Conservation (phyloP, 2,888 invertebrate species). For the Phlogophora meticulosa region DNA sequence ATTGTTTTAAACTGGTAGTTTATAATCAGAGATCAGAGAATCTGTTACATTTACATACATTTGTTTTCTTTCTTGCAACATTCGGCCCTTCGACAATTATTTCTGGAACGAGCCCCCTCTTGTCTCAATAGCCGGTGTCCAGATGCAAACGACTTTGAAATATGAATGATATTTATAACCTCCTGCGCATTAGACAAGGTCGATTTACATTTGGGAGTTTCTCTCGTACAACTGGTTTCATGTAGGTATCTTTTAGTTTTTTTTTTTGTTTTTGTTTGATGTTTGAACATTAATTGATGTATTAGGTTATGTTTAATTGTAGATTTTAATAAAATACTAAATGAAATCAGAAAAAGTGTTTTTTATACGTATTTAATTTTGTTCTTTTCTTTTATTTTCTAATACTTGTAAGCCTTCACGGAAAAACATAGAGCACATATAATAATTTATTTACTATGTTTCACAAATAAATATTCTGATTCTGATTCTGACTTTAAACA, state of each 20-base stretch:
- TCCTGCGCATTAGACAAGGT: slow-evolving; percentile 72
- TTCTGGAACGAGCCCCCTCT: slow-evolving; percentile 78
- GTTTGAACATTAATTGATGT: neutral
- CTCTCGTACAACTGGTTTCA: slow-evolving; percentile 26
- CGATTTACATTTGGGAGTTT: slow-evolving; percentile 69
- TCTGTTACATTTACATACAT: slow-evolving; percentile 3
- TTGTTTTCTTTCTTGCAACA: slow-evolving; percentile 58
- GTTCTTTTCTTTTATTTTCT: too few species aligned
- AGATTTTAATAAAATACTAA: too few species aligned
- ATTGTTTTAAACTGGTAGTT: too few species aligned
- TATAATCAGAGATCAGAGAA: neutral
- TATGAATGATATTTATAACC: slow-evolving; percentile 89
- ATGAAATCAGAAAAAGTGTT: too few species aligned
- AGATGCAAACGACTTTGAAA: slow-evolving; percentile 91
- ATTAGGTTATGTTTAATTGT: too few species aligned
- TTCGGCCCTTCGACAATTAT: slow-evolving; percentile 80
- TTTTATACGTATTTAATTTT: too few species aligned
- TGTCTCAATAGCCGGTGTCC: slow-evolving; percentile 87
- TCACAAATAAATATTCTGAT: too few species aligned
- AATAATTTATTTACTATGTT: too few species aligned
- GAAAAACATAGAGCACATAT: too few species aligned
- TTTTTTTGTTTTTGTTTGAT: neutral
- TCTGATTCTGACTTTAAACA: too few species aligned
- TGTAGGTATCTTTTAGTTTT: too few species aligned
- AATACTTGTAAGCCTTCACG: too few species aligned